Evolutionary conservation across 2,888 invertebrate genomes (phyloP), one percentile per base, ranked within the genome.

Genomic region (Blera fallax): DNA sequence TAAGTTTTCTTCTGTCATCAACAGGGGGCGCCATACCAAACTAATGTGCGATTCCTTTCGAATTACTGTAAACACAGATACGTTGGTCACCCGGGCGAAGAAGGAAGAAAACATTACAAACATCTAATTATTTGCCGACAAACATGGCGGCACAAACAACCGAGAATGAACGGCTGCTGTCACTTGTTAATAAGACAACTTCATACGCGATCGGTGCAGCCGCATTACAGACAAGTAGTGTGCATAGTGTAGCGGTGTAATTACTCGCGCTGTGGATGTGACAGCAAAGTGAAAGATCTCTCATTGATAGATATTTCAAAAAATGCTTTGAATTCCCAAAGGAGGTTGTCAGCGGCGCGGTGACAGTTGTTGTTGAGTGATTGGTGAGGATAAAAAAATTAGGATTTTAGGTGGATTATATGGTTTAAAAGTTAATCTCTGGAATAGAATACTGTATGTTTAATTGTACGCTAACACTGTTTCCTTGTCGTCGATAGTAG

Each of bases 121-220:
- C 76, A 60, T 85, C 81, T 85, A 81, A 85, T 85, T 85, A 85
- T 81, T 72, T 85, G 72, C 77, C 81, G 76, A 85, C 81, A 85
- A 77, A 85, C 74, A 81, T 56, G 64, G 65, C 60, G 80, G 65
- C 79, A 72, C 58, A 70, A 37, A 80, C 40, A 80, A 65, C 37
- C 29, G 40, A 77, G 32, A 76, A 73, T 40, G 34, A 76, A 58
- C 37, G 70, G 76, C 80, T 72, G 43, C 76, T 81, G 85, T 85
- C 81, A 85, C 52, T 37, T 56, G 67, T 48, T 85, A 81, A 85
- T 77, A 77, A 85, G 81, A 76, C 81, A 85, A 85, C 85, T 85
- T 81, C 67, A 81, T 81, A 76, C 27, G 34, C 40, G 29, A 54
- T 48, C 54, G n/a, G 37, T 27, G 54, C 50, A 16, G 10, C 14